Base-by-base conservation (phyloP, 1,140 invertebrate species). In the Penaeus chinensis region DNA sequence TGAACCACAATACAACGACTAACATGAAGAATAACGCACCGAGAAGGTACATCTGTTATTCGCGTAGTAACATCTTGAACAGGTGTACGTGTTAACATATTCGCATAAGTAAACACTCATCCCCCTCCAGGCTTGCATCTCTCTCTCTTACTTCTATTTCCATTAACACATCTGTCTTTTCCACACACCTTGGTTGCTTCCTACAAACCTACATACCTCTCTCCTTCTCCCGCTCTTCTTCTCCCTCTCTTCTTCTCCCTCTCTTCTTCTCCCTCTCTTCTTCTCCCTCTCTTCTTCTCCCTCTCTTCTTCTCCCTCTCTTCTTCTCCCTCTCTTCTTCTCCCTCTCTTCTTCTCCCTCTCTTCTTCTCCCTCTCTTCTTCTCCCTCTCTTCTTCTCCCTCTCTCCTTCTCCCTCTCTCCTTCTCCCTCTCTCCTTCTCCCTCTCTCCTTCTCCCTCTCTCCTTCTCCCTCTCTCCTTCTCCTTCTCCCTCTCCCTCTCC, bases 291-390 rank as follows among this genome's bases (percentile, higher is more conserved):
- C 77, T 79, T 54, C 60, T 54, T 79, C 77, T 79, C 77, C 60
- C 77, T 79, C 77, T 79, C 77, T 79, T 54, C 60, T 54, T 80
- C 78, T 80, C 78, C 61, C 78, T 80, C 78, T 80, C 78, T 54
- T 60, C n/a, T 60, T 60, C 78, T 69, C 66, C 27, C 66, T 3
- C 66, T 18, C 5, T 10, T 18, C 10, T 69, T 22, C 27, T 22
- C 10, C 22, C 54, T 19, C 54, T 27, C n/a, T n/a, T n/a, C n/a
- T n/a, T n/a, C n/a, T n/a, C n/a, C n/a, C n/a, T n/a, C n/a, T n/a
- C n/a, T n/a, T n/a, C n/a, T n/a, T n/a, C n/a, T n/a, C n/a, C n/a
- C n/a, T n/a, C n/a, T n/a, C n/a, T n/a, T n/a, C n/a, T 32, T 32
- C 32, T 32, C 32, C 32, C 0, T 32, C 32, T 32, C 32, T n/a